Base-by-base conservation (phyloP, 2,797 vertebrate genomes). In the Peromyscus melanophrys region DNA sequence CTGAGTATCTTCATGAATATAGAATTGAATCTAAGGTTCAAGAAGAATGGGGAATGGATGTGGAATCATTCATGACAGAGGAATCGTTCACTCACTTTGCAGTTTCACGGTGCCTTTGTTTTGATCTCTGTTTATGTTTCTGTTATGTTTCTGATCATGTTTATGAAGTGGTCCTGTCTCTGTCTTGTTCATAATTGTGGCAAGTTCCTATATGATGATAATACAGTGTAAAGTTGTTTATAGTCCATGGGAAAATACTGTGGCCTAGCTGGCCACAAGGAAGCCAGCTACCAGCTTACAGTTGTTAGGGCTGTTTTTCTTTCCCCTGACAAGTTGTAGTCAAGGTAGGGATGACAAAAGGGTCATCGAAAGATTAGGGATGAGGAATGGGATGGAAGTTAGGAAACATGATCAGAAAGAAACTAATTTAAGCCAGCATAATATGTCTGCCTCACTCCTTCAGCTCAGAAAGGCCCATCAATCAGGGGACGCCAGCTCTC, bases 321-420 rank as follows among this genome's bases (percentile, higher is more conserved):
- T 71, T 81, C 34, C 85, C 34, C 46, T 65, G 63, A 95, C 63
- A 93, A 73, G 34, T 46, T 78, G 31, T 21, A 92, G 75, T 96
- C 89, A 96, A 65, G 29, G 40, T n/a, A 92, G 14, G 34, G 76
- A 92, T 78, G 80, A 93, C 83, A 93, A 57, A 77, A 90, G 34
- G 75, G 80, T 83, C 89, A 96, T 77, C n/a, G 82, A 46, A 67
- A 55, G 85, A 80, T 95, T 87, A 86, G n/a, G 37, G 67, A 87
- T 96, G 96, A 97, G 57, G 63, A 52, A 93, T 95, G 59, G 73
- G 14, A 46, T 75, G 55, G 83, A 67, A 89, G 75, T 81, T 55
- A 91, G 89, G 78, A 94, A 80, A 96, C 27, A 88, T 11, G 77
- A 93, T 71, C 31, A 92, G 89, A 93, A 96, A 95, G 80, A 85